These are phyloP conservation scores for Mola mola DNA, from an alignment of 2,113 vertebrate genomes.

Conservation along the genomic window DNA sequence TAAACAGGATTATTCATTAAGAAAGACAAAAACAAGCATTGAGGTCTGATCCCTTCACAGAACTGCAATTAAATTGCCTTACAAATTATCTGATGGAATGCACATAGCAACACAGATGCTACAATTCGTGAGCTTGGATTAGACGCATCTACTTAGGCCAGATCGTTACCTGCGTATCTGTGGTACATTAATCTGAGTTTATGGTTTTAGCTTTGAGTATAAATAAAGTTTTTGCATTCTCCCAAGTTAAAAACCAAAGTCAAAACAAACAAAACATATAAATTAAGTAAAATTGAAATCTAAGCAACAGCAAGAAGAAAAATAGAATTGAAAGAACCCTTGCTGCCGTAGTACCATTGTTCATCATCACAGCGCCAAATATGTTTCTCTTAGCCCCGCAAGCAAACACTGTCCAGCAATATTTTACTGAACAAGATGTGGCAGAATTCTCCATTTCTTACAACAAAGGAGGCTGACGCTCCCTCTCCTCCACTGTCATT, in stretches of 20 bases:
- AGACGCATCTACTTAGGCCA: too few species aligned
- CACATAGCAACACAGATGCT: too few species aligned
- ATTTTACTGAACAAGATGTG: constrained; percentile 36
- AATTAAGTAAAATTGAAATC: background rate
- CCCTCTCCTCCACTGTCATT: constrained; percentile 20
- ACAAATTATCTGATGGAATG: constrained; percentile 16
- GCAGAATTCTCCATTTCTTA: constrained; percentile 22
- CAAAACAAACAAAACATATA: background rate
- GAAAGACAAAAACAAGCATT: constrained; percentile 16
- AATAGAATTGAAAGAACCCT: background rate
- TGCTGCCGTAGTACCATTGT: constrained; percentile 23
- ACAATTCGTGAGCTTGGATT: constrained; percentile 3
- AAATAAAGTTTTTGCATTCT: too few species aligned
- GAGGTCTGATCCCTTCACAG: constrained; percentile 8
- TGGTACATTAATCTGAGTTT: too few species aligned
- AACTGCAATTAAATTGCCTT: too few species aligned
- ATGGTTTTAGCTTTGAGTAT: too few species aligned
- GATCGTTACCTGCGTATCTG: too few species aligned
- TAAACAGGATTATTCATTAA: constrained; percentile 46
- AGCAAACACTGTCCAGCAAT: constrained; percentile 33
- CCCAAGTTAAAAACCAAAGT: too few species aligned
- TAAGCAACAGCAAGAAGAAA: constrained; percentile 4
- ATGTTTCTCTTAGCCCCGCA: constrained; percentile 20
- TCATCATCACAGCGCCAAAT: constrained; percentile 37
- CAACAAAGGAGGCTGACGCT: constrained; percentile 29